Base-by-base conservation (phyloP, 2,888 invertebrate species). In the Callimorpha dominula region DNA sequence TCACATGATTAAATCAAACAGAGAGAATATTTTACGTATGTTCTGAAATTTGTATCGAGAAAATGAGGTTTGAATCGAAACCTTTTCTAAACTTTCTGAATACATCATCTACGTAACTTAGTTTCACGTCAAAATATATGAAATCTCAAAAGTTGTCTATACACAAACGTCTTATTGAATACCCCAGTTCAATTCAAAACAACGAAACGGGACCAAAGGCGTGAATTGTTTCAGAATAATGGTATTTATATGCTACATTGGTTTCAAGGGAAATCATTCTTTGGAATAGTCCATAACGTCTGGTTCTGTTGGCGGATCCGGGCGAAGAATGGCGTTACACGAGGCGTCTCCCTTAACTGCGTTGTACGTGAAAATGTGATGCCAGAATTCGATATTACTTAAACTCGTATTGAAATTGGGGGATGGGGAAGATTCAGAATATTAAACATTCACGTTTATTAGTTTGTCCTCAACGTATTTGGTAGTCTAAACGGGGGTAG, bases 361-460 rank as follows among this genome's bases (percentile, higher is more conserved):
- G 78, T 88, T 91, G 80, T 85, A 79, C 83, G 79, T 75, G 81
- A 81, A 82, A 86, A 86, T 83, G 87, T 85, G 88, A 86, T 86
- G 79, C 68, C 84, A 78, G 77, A 81, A 83, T 85, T 76, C 83
- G 81, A 83, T 85, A 81, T 81, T 84, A 93, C 92, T 92, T 91
- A 92, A 93, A 92, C 92, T 89, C 91, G 91, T 94, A 94, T 94
- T 93, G 94, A 94, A 93, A 92, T 91, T 89, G 78, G 81, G 31
- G 77, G 71, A 74, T 74, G 75, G 82, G 83, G 92, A 93, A 93
- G 92, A 93, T 93, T 92, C 89, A 88, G 94, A 94, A 95, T 95
- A 95, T 95, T 95, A 95, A 95, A 94, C 94, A 94, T 95, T 94
- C 92, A 93, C 93, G 93, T 94, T 95, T 95, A 95, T 95, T 95